phyloP scores from a whole-genome alignment of 35 echinoderm and acorn worm species.

The Diadema setosum region DNA sequence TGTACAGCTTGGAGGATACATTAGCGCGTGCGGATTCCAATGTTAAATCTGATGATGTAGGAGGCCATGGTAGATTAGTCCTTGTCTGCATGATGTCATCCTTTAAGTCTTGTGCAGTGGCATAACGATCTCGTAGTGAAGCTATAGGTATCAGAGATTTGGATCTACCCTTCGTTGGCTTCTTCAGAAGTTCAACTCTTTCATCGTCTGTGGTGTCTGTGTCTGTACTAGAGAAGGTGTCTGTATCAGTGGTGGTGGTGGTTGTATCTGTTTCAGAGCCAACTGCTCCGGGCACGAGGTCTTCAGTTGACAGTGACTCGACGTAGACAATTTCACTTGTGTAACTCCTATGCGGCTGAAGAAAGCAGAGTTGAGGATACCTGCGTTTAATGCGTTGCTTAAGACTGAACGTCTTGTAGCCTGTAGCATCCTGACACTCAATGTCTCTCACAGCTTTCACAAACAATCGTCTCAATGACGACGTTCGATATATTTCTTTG shows the following conservation, averaged over 20 bases:
- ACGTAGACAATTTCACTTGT: background rate
- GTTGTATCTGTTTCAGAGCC: no score
- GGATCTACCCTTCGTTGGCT: no score
- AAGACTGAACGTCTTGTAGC: background rate
- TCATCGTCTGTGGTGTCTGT: background rate
- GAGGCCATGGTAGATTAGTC: no score
- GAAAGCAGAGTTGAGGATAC: background rate
- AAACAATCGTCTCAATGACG: no score
- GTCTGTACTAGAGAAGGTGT: background rate
- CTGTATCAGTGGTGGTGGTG: background rate
- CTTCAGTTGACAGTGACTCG: background rate
- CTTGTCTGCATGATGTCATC: no score
- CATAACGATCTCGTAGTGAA: background rate
- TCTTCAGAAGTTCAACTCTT: background rate
- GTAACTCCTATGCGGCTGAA: background rate
- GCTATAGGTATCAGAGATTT: background rate
- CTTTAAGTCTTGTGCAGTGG: background rate
- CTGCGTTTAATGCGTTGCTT: background rate
- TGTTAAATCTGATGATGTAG: background rate
- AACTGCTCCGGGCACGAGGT: no score
- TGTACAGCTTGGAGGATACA: slow-evolving; percentile 34
- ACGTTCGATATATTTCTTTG: no score
- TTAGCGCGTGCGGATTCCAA: background rate
- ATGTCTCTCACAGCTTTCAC: no score
- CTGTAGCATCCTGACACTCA: no score